phyloP scores from a whole-genome alignment of 2,888 invertebrate species.

The Amblyjoppa proteus region DNA sequence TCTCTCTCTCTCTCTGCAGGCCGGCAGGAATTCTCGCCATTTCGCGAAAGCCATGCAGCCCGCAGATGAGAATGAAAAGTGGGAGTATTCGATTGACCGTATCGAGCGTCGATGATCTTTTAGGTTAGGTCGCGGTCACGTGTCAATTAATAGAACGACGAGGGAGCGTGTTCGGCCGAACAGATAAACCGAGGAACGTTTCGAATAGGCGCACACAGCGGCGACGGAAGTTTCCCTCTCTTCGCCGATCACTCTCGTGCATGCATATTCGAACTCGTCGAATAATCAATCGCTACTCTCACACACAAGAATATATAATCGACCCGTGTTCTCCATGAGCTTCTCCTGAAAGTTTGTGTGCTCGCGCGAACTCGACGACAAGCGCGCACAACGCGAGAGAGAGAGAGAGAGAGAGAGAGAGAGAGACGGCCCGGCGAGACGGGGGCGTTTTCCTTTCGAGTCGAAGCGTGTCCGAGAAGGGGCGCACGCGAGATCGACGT shows the following conservation, averaged over 20 bases:
- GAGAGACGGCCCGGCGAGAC: constrained; percentile 19
- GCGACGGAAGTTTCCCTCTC: neutral
- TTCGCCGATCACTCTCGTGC: neutral
- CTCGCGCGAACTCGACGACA: constrained; percentile 37
- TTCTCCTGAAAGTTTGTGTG: constrained; percentile 40
- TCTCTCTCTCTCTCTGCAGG: neutral
- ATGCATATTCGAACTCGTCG: neutral
- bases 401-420: constrained; percentile 2
- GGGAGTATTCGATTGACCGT: constrained; percentile 32
- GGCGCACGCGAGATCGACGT: constrained; percentile 47
- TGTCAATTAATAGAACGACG: constrained; percentile 8
- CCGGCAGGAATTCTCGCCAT: constrained; percentile 35
- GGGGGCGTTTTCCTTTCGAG: constrained; percentile 64
- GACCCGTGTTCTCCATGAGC: constrained; percentile 30
- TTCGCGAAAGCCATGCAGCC: constrained; percentile 44
- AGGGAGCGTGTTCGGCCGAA: neutral
- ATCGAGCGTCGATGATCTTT: constrained; percentile 16
- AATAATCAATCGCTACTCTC: constrained; percentile 58
- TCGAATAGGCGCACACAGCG: constrained; percentile 9
- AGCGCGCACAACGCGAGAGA: neutral
- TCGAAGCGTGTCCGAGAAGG: constrained; percentile 51
- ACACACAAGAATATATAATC: constrained; percentile 28
- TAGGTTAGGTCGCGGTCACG: constrained; percentile 1
- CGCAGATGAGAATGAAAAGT: neutral
- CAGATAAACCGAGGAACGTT: constrained; percentile 14